Evolutionary conservation across 2,113 vertebrate species (phyloP).

Genomic region (Chamaetylas fuelleborni): DNA sequence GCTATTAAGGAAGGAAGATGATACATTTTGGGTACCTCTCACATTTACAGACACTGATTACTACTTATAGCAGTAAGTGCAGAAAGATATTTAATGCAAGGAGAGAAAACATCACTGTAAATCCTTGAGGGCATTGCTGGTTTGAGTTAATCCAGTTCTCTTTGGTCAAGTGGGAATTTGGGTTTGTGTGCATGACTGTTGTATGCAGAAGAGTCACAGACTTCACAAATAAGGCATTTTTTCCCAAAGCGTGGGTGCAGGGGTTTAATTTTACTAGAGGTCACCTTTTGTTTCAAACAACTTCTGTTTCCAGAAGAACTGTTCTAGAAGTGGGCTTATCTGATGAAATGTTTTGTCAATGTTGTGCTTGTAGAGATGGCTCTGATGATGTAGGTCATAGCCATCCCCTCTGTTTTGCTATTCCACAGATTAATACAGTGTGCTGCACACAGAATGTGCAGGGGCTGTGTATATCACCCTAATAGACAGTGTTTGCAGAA

Average conservation of each 20-base stretch:
- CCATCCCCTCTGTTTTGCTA: neutral
- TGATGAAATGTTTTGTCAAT: neutral
- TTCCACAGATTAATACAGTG: neutral
- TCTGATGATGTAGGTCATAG: neutral
- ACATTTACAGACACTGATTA: neutral
- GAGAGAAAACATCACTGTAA: neutral
- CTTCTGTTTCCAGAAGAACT: neutral
- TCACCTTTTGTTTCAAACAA: neutral
- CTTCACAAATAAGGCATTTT: neutral
- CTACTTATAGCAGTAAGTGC: neutral
- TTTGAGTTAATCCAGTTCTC: neutral
- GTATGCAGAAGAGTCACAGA: neutral
- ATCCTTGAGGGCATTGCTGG: neutral
- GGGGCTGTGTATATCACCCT: slow-evolving; percentile 4
- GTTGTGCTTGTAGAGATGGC: neutral
- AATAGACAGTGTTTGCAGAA: slow-evolving; percentile 32
- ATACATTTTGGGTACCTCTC: accelerated
- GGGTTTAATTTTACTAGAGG: neutral
- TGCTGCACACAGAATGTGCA: neutral
- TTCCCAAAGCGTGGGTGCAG: neutral
- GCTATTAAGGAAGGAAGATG: neutral
- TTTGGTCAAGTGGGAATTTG: neutral
- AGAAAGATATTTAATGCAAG: neutral
- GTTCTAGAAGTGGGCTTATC: neutral
- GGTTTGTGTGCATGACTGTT: accelerated